Evolutionary conservation across 2,113 vertebrate species (phyloP), one percentile per base, ranked within the genome.

Genomic region (Forbesichthys agassizii): DNA sequence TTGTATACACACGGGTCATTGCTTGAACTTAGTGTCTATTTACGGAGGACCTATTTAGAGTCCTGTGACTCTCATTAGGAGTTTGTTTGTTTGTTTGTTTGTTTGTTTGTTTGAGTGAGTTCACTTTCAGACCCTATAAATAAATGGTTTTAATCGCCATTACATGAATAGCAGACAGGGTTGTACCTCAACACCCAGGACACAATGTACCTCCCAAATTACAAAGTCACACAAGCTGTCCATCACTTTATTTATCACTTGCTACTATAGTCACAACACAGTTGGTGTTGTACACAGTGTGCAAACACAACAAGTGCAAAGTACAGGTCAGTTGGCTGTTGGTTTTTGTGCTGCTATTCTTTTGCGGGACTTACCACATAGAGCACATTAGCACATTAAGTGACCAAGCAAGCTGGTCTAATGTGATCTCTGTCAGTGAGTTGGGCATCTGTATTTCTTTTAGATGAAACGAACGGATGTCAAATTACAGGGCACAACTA

Each of bases 81-180:
- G 16, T 58, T 57, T 61, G 14, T 33, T 9, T 36, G 10, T 61
- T 63, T 0, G 61, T 59, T 61, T 55, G 54, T 56, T n/a, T 55
- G 54, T 20, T 14, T 56, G 54, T 56, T 16, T 62, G 36, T 48
- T 3, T 58, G 10, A 16, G 53, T 59, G 64, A 65, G 52, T 78
- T 68, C 73, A 62, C 76, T 78, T 77, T 62, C 56, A 67, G 66
- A 74, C 80, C 49, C 61, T 78, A 68, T 79, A 81, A 85, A 84
- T 71, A 71, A 63, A 58, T 48, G 6, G 14, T 67, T 88, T 85
- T 88, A 81, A 87, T 82, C 51, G 68, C 9, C 46, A 73, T 84
- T 80, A 74, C 76, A 72, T 74, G 70, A 80, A 78, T 33, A 70
- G 3, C 61, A 61, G 56, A 16, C 64, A 71, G 42, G 13, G 18